Evolutionary conservation across 2,113 vertebrate species (phyloP), one percentile per base, ranked within the genome.

Genomic region (Pristiophorus japonicus): DNA sequence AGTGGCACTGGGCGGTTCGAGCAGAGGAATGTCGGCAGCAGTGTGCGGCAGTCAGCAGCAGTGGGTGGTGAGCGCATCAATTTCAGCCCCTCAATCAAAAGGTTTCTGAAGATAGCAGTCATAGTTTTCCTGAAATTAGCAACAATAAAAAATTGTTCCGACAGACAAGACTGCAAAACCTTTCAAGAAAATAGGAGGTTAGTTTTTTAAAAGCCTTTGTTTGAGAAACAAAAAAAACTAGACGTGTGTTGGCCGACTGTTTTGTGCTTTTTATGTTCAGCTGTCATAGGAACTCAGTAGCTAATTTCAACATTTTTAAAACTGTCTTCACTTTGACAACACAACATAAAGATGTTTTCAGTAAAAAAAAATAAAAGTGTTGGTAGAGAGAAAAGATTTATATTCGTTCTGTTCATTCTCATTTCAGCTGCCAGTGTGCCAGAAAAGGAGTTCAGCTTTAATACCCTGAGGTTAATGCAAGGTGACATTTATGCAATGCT

Each of bases 361-460:
- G 20, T 63, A 10, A 38, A 27, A 85, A 30, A 45, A 42, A 91
- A 34, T 75, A 34, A 30, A 88, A 88, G 2, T 51, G 3, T 90
- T 34, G 51, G 47, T 11, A 90, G 27, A 11, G n/a, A 81, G 38
- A 59, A 88, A 62, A 90, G 51, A 3, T 62, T 90, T 90, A 59
- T 59, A 30, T 90, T 90, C 51, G 34, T 90, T 92, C 59, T 63
- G 18, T 92, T 45, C 45, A 63, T n/a, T 63, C n/a, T 63, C 90
- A 92, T 92, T 92, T 92, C 34, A 92, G 90, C 51, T 92, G 59
- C 59, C 90, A 92, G 55, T 34, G n/a, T 4, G 20, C n/a, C 90
- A 38, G 85, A 92, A 7, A 34, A 90, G 62, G 22, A 16, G 47
- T 59, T 90, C 30, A 59, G 87, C 87, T 62, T 55, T 90, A 90